phyloP scores from a whole-genome alignment of 2,113 vertebrate genomes.

The Sus scrofa region T2T-Sscrofa CM000819.6:65382001-65382500 shows the following conservation, averaged over 20 bases:
- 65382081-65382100: background rate
- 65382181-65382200: background rate
- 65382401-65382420: background rate
- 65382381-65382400: background rate
- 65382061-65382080: background rate
- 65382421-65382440: background rate
- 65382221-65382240: background rate
- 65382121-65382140: background rate
- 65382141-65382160: background rate
- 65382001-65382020: background rate
- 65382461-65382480: background rate
- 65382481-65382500: background rate
- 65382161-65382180: background rate
- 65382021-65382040: background rate
- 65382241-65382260: accelerated
- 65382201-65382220: background rate
- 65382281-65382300: background rate
- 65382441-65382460: background rate
- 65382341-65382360: background rate
- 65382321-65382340: background rate
- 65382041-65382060: background rate
- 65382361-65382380: background rate
- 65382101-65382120: background rate
- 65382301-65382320: background rate
- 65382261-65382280: background rate